Evolutionary conservation across 2,113 vertebrate genomes (phyloP), one percentile per base, ranked within the genome.

Genomic region (Trogon surrucura): DNA sequence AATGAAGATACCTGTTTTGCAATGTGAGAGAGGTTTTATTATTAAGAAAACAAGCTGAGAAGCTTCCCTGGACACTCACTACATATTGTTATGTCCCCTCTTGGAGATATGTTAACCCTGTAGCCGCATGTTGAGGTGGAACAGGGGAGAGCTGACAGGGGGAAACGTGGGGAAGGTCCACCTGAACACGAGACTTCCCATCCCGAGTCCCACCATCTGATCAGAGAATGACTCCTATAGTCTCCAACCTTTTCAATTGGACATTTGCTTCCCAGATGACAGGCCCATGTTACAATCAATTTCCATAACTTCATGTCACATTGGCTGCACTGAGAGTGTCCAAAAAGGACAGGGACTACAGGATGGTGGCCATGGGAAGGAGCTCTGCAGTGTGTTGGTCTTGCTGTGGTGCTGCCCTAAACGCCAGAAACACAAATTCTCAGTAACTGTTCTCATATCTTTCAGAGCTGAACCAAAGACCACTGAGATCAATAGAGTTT

Each of bases 321-420:
- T 11, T 27, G 56, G 11, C 53, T 93, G 75, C 5, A 2, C 8
- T 81, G 16, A 79, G 65, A 74, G 27, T 29, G 20, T 4, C 1
- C 2, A 34, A 32, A 67, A 72, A 66, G 30, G 18, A 8, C 12
- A 30, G 8, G 7, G 13, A 75, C 18, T 38, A n/a, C 57, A 75
- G 80, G 27, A 51, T 0, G 0, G 12, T 6, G 32, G 38, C 44
- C 0, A 0, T 4, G 7, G 50, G 47, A 81, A 91, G 66, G 38
- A 67, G 66, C n/a, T 78, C 41, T 65, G 72, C 32, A 2, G 1
- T 0, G 0, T 32, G 13, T 7, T 38, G 26, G 11, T 47, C 56
- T 69, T 5, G 3, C 44, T 90, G 69, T 57, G 48, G 34, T 54
- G 50, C 45, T 85, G 36, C 16, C n/a, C n/a, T 4, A 14, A 44